Conservation (phyloP, 2,797 vertebrate genomes). For the Pipistrellus kuhlii region DNA sequence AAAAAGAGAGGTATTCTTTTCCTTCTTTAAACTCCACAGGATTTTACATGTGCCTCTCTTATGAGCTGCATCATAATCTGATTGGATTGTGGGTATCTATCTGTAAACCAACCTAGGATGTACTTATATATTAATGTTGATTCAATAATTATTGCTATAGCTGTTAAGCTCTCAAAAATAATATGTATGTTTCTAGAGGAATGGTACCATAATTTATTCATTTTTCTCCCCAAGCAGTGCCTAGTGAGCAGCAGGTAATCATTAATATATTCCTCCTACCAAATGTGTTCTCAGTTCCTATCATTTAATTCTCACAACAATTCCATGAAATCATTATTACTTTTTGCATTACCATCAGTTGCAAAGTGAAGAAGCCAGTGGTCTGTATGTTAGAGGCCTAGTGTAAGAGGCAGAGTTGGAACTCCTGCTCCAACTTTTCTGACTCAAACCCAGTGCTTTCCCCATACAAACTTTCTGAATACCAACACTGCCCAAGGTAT, state of each 20-base stretch:
- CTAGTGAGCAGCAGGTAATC: background rate
- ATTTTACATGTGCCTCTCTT: background rate
- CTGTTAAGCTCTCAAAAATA: conserved; percentile 32
- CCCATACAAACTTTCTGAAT: background rate
- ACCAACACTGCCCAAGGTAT: background rate
- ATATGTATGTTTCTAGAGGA: background rate
- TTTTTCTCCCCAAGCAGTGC: background rate
- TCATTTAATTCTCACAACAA: background rate
- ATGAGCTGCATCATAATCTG: background rate
- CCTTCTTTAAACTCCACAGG: background rate
- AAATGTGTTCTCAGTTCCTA: background rate
- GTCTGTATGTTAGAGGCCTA: background rate
- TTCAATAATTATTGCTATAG: background rate
- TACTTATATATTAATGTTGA: background rate
- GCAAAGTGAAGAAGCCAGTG: background rate
- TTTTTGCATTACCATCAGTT: background rate
- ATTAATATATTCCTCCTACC: background rate
- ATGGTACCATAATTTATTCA: background rate
- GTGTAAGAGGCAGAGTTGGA: background rate
- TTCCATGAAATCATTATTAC: background rate
- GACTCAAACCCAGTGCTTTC: background rate
- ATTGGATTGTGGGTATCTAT: background rate
- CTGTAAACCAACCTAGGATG: background rate
- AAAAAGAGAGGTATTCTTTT: background rate
- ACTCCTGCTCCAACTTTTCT: background rate